These are phyloP conservation scores for Rhaphigaster nebulosa DNA, from an alignment of 2,888 invertebrate species.

Conservation along the genomic window DNA sequence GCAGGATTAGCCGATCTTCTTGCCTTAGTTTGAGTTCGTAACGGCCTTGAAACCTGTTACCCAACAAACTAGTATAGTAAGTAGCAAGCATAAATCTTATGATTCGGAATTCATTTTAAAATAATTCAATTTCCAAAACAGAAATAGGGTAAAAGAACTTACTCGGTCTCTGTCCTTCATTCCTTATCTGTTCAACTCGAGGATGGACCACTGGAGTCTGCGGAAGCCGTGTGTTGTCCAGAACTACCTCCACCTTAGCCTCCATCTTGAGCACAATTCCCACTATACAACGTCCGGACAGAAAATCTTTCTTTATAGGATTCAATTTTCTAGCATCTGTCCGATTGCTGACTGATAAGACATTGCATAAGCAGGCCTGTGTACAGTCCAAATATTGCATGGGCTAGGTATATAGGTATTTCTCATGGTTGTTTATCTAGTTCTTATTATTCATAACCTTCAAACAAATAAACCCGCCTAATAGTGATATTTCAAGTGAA, in stretches of 20 bases:
- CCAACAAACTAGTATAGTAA: too few relatives aligned
- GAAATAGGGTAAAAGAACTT: neutral
- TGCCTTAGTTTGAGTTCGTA: too few relatives aligned
- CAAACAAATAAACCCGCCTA: neutral
- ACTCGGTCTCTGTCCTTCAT: neutral
- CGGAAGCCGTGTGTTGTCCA: neutral
- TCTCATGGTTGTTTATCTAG: neutral
- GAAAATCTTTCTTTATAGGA: neutral
- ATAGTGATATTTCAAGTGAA: neutral
- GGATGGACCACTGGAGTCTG: neutral
- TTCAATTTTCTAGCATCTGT: neutral
- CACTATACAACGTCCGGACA: neutral
- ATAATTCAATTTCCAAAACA: neutral
- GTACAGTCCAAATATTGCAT: constrained; percentile 12
- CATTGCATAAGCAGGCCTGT: neutral
- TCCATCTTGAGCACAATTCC: neutral
- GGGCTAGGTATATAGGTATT: neutral
- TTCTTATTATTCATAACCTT: neutral
- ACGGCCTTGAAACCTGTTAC: too few relatives aligned
- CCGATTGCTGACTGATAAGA: constrained; percentile 6
- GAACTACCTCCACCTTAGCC: neutral
- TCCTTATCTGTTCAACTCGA: neutral
- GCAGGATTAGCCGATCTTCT: too few relatives aligned
- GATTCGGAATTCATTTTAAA: neutral
- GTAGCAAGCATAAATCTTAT: too few relatives aligned